A percentile compares a stretch with the other conserved stretches of the same genome.
phyloP scores from a whole-genome alignment of 2,888 invertebrate species.

The Drosophila melanosoma region DNA sequence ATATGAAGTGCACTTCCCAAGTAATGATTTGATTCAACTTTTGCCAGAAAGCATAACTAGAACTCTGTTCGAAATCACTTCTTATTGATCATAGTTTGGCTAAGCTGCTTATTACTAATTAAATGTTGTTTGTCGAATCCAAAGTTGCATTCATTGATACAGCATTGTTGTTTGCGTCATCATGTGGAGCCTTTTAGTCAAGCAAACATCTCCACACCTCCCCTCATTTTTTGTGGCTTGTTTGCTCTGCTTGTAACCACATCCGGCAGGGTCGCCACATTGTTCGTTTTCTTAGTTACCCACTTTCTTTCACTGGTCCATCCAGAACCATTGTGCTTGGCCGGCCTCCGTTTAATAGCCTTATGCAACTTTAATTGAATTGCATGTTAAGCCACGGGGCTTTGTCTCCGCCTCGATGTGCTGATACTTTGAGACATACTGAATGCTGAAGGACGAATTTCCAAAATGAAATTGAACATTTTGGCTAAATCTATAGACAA shows the following conservation, averaged over 20 bases:
- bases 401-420: slow-evolving; percentile 40
- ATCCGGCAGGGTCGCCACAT: slow-evolving; percentile 50
- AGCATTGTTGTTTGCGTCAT: slow-evolving; percentile 3
- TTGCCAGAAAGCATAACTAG: not conserved
- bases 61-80: not conserved
- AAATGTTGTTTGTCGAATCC: not conserved
- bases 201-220: not conserved
- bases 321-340: slow-evolving; percentile 26
- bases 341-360: slow-evolving; percentile 50
- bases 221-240: slow-evolving; percentile 1
- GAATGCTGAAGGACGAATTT: slow-evolving; percentile 17
- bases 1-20: not conserved
- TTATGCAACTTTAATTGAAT: slow-evolving; percentile 78
- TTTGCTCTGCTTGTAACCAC: slow-evolving; percentile 54
- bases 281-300: slow-evolving; percentile 22
- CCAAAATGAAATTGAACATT: slow-evolving; percentile 2
- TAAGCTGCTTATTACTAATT: not conserved
- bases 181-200: not conserved
- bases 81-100: not conserved
- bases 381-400: slow-evolving; percentile 67
- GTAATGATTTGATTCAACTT: not conserved
- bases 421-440: slow-evolving; percentile 48
- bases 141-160: not conserved
- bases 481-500: slow-evolving; percentile 27
- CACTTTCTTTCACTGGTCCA: slow-evolving; percentile 8